phyloP scores from a whole-genome alignment of 2,888 invertebrate genomes.

The Ditula angustiorana region DNA sequence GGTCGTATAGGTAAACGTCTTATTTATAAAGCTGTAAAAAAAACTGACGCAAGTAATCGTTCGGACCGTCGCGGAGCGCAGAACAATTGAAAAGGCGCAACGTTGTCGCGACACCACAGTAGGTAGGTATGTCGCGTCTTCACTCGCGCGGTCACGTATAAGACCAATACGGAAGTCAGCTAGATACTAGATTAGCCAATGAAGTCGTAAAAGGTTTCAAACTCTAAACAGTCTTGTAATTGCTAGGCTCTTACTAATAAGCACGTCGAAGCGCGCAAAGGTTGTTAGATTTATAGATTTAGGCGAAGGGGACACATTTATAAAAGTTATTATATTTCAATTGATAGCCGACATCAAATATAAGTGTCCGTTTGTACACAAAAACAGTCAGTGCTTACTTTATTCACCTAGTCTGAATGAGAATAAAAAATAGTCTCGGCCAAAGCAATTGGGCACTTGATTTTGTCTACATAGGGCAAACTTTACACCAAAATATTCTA shows the following conservation, averaged over 20 bases:
- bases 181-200: not conserved
- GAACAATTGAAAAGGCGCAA: too few species aligned
- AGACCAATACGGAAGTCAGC: not conserved
- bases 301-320: not conserved
- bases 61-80: too few species aligned
- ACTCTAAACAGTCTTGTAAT: slow-evolving; percentile 21
- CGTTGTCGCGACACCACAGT: too few species aligned
- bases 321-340: not conserved
- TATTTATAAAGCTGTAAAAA: too few species aligned
- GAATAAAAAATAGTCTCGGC: too few species aligned
- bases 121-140: too few species aligned
- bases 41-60: too few species aligned
- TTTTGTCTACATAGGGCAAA: too few species aligned
- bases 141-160: not conserved
- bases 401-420: not conserved
- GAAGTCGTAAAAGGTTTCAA: not conserved
- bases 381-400: not conserved
- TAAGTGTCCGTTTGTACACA: not conserved
- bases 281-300: not conserved
- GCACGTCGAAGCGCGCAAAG: not conserved
- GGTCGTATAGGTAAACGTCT: too few species aligned
- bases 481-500: too few species aligned
- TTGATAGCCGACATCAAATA: not conserved
- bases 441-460: too few species aligned
- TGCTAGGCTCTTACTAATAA: slow-evolving; percentile 5